A percentile compares a stretch with the other conserved stretches of the same genome.
These are phyloP conservation scores for Nerophis lumbriciformis DNA, from an alignment of 2,113 vertebrate genomes.

Conservation along the genomic window DNA sequence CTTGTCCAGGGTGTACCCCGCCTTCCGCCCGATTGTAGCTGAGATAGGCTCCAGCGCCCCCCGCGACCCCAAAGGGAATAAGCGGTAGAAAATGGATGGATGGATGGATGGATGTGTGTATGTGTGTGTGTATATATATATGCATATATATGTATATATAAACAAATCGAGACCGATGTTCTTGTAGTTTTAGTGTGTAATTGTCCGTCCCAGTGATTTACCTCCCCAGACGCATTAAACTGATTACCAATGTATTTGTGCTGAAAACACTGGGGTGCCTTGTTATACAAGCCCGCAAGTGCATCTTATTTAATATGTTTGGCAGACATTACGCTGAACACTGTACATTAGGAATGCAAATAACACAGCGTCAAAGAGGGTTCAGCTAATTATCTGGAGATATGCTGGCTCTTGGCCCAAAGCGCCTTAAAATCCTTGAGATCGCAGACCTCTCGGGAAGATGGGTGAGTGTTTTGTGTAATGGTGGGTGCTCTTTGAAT, in stretches of 20 bases:
- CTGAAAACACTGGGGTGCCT: constrained; percentile 57
- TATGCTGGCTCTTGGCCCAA: constrained; percentile 42
- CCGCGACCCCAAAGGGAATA: too few relatives aligned
- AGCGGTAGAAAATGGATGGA: too few relatives aligned
- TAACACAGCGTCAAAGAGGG: constrained; percentile 38
- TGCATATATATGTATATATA: too few relatives aligned
- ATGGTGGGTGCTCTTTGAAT: constrained; percentile 50
- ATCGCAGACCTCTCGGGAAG: constrained; percentile 19
- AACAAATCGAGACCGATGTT: constrained; percentile 15
- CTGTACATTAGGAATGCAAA: constrained; percentile 62
- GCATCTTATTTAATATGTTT: constrained; percentile 48
- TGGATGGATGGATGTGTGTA: too few relatives aligned
- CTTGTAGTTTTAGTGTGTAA: constrained; percentile 20
- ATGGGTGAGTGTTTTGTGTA: not conserved
- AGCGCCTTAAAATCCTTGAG: constrained; percentile 42
- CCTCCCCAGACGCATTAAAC: constrained; percentile 31
- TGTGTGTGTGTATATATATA: too few relatives aligned
- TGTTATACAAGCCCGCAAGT: constrained; percentile 59
- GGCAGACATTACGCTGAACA: constrained; percentile 44
- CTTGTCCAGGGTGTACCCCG: too few relatives aligned
- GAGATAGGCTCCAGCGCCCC: too few relatives aligned
- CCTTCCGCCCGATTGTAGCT: too few relatives aligned
- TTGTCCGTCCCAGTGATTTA: constrained; percentile 11
- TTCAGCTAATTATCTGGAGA: constrained; percentile 62
- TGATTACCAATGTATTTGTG: constrained; percentile 58